Evolutionary conservation across 2,888 invertebrate genomes (phyloP).

Genomic region (Seira musarum): DNA sequence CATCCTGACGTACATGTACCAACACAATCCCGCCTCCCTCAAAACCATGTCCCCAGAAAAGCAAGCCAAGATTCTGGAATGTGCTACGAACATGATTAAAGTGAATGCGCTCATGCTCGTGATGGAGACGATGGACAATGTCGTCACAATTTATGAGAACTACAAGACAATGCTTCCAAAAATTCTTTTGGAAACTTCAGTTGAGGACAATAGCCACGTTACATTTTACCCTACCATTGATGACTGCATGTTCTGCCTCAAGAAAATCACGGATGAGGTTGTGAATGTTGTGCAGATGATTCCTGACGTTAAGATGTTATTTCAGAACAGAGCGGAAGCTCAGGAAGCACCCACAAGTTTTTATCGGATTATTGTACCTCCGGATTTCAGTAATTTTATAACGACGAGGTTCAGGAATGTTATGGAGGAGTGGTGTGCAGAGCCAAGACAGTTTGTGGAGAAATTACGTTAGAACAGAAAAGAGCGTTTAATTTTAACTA

Average conservation of each 20-base stretch:
- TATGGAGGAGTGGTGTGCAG: constrained; percentile 60
- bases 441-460: constrained; percentile 54
- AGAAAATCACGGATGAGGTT: constrained; percentile 67
- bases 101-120: constrained; percentile 47
- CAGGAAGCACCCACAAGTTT: constrained; percentile 31
- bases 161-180: constrained; percentile 58
- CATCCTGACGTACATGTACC: constrained; percentile 54
- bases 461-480: constrained; percentile 52
- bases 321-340: constrained; percentile 12
- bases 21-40: constrained; percentile 43
- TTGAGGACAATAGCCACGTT: constrained; percentile 57
- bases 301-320: constrained; percentile 60
- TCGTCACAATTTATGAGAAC: constrained; percentile 63
- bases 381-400: constrained; percentile 56
- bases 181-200: constrained; percentile 63
- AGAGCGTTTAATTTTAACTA: background rate
- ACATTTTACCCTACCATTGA: constrained; percentile 60
- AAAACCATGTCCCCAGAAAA: constrained; percentile 38
- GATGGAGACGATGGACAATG: constrained; percentile 54
- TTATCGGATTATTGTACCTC: constrained; percentile 56
- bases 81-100: constrained; percentile 62
- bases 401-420: constrained; percentile 55
- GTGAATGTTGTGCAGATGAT: constrained; percentile 56
- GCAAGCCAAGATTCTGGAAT: constrained; percentile 57
- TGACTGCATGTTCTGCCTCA: constrained; percentile 66